These are phyloP conservation scores for Phenganax stokvisi DNA, from an alignment of 92 coral and sea anemone genomes.

Conservation along the genomic window DNA sequence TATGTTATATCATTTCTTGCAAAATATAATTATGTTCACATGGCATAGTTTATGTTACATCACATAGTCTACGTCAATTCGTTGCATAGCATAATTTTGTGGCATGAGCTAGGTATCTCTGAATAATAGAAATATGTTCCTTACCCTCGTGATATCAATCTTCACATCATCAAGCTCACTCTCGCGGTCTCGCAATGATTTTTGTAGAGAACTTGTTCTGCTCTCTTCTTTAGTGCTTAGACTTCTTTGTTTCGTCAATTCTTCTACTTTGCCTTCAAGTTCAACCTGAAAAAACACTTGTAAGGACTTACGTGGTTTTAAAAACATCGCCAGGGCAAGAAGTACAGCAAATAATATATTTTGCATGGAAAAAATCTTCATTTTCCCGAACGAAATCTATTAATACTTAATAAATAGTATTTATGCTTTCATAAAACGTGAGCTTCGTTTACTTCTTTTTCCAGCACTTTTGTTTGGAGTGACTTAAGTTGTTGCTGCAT, in stretches of 20 bases:
- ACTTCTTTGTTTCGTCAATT: slow-evolving; percentile 10
- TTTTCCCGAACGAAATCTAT: too few species aligned
- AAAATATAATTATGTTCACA: too few species aligned
- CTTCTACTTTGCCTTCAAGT: slow-evolving; percentile 27
- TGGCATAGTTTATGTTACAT: too few species aligned
- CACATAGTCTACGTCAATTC: too few species aligned
- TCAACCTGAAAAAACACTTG: slow-evolving; percentile 14
- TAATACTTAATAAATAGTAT: too few species aligned
- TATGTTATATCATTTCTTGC: too few species aligned
- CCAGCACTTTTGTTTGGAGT: slow-evolving; percentile 45
- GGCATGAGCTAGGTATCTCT: neutral
- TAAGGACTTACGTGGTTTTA: neutral
- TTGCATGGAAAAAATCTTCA: neutral
- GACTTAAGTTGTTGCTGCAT: slow-evolving; percentile 21
- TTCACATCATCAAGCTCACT: slow-evolving; percentile 35
- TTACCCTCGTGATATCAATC: slow-evolving; percentile 32
- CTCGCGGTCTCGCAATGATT: slow-evolving; percentile 31
- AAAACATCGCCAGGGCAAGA: neutral
- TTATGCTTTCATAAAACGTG: too few species aligned
- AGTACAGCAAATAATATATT: neutral
- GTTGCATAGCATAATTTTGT: neutral
- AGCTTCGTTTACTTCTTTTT: slow-evolving; percentile 54
- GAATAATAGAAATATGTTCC: neutral
- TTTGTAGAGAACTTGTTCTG: slow-evolving; percentile 29
- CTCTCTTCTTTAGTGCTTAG: slow-evolving; percentile 23